A percentile compares a stretch with the other conserved stretches of the same genome.
phyloP scores from a whole-genome alignment of 2,113 vertebrate genomes.

The Gnathonemus longibarbis region DNA sequence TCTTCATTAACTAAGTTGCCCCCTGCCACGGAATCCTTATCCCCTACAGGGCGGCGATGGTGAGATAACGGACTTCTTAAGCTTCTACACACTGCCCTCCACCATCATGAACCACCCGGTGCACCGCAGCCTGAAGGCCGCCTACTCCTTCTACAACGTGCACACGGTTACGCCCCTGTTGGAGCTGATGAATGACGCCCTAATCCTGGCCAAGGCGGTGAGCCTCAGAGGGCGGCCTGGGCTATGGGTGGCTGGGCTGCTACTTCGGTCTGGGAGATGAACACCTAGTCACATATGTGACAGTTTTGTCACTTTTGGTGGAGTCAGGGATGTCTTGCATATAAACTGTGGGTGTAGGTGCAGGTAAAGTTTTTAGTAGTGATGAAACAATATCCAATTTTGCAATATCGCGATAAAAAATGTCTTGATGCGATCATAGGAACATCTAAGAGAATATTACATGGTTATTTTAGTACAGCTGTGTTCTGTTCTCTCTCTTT shows the following conservation, averaged over 20 bases:
- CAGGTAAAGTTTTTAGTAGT: not conserved
- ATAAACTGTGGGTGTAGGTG: not conserved
- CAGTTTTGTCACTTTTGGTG: not conserved
- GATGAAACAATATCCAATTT: not conserved
- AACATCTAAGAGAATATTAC: not conserved
- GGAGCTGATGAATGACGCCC: conserved; percentile 94
- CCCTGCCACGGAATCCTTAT: not conserved
- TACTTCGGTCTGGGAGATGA: not conserved
- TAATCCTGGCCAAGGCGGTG: conserved; percentile 93
- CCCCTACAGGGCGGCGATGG: conserved; percentile 65
- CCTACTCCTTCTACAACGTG: conserved; percentile 98
- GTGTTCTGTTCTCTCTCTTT: not conserved
- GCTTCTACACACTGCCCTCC: conserved; percentile 95
- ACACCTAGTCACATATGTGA: not conserved
- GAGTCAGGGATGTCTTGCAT: not conserved
- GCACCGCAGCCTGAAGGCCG: conserved; percentile 95
- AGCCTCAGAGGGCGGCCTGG: conserved; percentile 28
- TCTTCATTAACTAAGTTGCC: not conserved
- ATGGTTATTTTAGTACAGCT: not conserved
- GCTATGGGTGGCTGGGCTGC: not conserved
- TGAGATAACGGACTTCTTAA: conserved; percentile 88
- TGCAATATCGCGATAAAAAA: not conserved
- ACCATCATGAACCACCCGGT: conserved; percentile 98
- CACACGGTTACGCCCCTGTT: conserved; percentile 87
- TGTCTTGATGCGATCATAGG: not conserved